Conservation (phyloP, 2,113 vertebrate genomes). For the Pterophyllum scalare region DNA sequence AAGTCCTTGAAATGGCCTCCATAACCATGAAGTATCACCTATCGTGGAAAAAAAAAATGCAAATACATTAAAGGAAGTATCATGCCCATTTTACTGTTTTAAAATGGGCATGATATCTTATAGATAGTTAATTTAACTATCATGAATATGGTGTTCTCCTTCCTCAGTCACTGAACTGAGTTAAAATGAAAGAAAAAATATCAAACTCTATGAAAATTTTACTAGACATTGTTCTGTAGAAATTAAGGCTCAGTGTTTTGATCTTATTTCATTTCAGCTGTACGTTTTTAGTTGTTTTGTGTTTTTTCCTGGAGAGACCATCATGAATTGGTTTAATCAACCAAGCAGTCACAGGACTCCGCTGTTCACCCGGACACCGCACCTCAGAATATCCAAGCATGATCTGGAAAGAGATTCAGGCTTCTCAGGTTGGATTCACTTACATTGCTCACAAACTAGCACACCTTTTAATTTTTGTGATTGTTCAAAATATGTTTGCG, state of each 20-base stretch:
- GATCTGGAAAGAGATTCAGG: slow-evolving; percentile 90
- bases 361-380: slow-evolving; percentile 51
- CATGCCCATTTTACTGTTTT: background rate
- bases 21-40: background rate
- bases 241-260: background rate
- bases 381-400: slow-evolving; percentile 50
- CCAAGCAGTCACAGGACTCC: slow-evolving; percentile 44
- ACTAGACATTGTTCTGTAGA: background rate
- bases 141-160: background rate
- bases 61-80: background rate
- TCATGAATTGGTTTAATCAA: slow-evolving; percentile 59
- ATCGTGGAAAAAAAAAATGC: background rate
- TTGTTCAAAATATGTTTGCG: background rate
- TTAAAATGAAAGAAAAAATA: background rate
- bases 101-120: background rate
- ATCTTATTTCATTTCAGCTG: background rate
- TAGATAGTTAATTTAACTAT: background rate
- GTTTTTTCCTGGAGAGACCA: slow-evolving; percentile 6
- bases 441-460: background rate
- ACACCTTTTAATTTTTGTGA: background rate
- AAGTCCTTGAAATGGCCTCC: background rate
- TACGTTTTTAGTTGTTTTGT: background rate
- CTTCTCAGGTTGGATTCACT: slow-evolving; percentile 86
- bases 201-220: background rate
- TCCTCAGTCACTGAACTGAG: background rate